These are phyloP conservation scores for Cercopithecus mona DNA, from an alignment of 2,113 vertebrate species.

Conservation along the genomic window DNA sequence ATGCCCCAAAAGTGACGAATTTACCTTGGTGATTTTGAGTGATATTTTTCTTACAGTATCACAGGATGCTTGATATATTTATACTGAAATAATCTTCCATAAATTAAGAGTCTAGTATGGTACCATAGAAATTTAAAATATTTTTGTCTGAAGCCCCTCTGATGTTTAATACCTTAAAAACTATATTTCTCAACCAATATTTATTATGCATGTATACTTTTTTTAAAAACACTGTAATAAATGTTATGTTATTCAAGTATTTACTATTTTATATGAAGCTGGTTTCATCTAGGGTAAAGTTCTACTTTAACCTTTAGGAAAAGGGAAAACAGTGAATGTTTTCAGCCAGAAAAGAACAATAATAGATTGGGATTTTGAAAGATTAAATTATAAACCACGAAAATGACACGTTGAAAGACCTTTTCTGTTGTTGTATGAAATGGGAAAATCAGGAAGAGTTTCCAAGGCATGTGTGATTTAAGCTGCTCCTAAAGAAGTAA, in stretches of 20 bases:
- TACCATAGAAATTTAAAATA: not conserved
- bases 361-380: not conserved
- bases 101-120: not conserved
- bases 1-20: not conserved
- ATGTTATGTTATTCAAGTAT: not conserved
- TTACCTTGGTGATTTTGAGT: not conserved
- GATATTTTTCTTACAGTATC: not conserved
- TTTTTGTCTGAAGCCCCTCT: not conserved
- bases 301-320: not conserved
- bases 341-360: not conserved
- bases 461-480: not conserved
- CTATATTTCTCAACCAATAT: not conserved
- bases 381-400: not conserved
- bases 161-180: not conserved
- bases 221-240: not conserved
- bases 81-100: not conserved
- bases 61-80: not conserved
- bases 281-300: not conserved
- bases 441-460: not conserved
- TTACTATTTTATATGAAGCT: not conserved
- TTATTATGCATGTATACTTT: not conserved
- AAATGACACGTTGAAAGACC: not conserved
- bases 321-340: not conserved
- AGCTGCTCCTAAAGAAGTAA: not conserved
- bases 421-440: not conserved